Evolutionary conservation across 2,797 vertebrate species (phyloP).

Genomic region (Gymnothorax javanicus): DNA sequence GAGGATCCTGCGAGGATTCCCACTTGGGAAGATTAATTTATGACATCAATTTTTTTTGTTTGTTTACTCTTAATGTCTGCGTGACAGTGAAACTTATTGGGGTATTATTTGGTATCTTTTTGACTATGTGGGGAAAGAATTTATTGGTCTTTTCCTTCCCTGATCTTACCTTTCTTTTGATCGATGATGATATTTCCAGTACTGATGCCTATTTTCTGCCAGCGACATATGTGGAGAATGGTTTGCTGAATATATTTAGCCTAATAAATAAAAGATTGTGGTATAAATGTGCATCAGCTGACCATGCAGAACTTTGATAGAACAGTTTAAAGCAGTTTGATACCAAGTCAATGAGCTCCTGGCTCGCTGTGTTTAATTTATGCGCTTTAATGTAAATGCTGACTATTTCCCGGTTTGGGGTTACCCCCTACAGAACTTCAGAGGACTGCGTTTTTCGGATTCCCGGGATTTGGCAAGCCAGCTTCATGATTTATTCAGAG

Average conservation of each 20-base stretch:
- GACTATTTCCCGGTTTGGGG: not conserved
- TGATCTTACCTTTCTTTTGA: not conserved
- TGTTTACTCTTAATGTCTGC: no score
- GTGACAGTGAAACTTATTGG: not conserved
- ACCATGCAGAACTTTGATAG: not conserved
- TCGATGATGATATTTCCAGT: not conserved
- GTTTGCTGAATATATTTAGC: not conserved
- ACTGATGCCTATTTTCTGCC: not conserved
- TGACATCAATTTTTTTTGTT: not conserved
- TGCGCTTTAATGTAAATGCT: not conserved
- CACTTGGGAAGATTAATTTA: not conserved
- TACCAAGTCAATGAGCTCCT: not conserved
- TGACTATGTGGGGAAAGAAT: not conserved
- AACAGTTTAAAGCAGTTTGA: not conserved
- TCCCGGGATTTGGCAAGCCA: constrained; percentile 51
- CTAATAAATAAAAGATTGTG: not conserved
- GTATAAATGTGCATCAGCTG: not conserved
- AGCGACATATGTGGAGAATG: not conserved
- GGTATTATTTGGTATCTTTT: constrained; percentile 1
- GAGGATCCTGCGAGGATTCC: no score
- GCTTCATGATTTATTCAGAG: constrained; percentile 41
- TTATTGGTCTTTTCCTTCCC: not conserved
- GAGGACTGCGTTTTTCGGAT: constrained; percentile 2
- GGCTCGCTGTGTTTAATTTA: not conserved
- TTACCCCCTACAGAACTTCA: not conserved